Conservation (phyloP, 1,140 invertebrate genomes). For the Eumeta japonica region DNA sequence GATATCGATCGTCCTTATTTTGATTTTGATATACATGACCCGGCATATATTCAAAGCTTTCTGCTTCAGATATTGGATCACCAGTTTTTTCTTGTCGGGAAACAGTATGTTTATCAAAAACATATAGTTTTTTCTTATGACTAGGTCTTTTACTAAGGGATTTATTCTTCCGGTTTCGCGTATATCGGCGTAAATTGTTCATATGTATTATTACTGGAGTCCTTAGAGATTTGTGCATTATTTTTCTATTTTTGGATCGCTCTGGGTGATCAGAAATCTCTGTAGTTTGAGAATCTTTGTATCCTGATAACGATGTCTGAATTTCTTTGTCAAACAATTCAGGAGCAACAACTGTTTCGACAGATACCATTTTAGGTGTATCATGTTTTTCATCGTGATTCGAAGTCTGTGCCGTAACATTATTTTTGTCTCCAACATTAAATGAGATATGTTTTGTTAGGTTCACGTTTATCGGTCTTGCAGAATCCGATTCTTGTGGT, state of each 20-base stretch:
- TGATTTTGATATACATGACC: slow-evolving; percentile 49
- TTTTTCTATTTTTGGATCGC: neutral
- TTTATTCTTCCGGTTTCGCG: slow-evolving; percentile 24
- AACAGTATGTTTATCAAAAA: slow-evolving; percentile 17
- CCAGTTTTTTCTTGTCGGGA: slow-evolving; percentile 27
- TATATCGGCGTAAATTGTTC: slow-evolving; percentile 32
- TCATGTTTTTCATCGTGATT: slow-evolving; percentile 26
- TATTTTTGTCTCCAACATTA: slow-evolving; percentile 43
- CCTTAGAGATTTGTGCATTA: slow-evolving; percentile 8
- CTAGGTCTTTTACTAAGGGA: slow-evolving; percentile 8
- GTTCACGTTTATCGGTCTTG: slow-evolving; percentile 39
- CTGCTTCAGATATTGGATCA: slow-evolving; percentile 43
- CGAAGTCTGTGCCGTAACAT: slow-evolving; percentile 28
- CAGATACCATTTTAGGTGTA: slow-evolving; percentile 26
- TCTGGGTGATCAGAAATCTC: no score
- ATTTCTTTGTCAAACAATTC: slow-evolving; percentile 41
- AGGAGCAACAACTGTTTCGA: slow-evolving; percentile 15
- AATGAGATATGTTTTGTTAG: slow-evolving; percentile 48
- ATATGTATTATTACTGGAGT: slow-evolving; percentile 34
- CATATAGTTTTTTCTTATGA: slow-evolving; percentile 14
- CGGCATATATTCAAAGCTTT: slow-evolving; percentile 57
- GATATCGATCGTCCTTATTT: slow-evolving; percentile 18
- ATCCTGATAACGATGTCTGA: slow-evolving; percentile 40
- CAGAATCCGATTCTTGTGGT: slow-evolving; percentile 22
- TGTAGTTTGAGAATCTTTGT: slow-evolving; percentile 7